Evolutionary conservation across 2,888 invertebrate genomes (phyloP), one percentile per base, ranked within the genome.

Genomic region (Griposia aprilina): DNA sequence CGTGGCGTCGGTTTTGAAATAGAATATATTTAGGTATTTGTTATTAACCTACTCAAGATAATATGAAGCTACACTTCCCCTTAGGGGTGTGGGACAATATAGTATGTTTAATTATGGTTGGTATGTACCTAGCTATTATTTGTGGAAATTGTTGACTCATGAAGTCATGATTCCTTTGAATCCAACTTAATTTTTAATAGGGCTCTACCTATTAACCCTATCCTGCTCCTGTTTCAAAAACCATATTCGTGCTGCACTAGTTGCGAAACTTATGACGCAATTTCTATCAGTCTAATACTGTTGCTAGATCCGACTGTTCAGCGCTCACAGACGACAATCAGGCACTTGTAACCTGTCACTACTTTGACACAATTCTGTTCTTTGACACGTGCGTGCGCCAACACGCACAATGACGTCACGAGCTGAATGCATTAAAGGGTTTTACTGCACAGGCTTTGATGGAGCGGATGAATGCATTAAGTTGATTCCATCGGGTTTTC

Each of bases 401-500:
- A 50, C 66, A 84, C 74, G 85, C 82, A 85, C 55, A 74, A 65
- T 71, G 59, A 82, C 78, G 82, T 82, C 75, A 85, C 50, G 71
- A 74, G 79, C 73, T 76, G 79, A 79, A 82, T 75, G 82, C 75
- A 85, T 84, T 85, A 84, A 66, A 63, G 82, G 50, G 69, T 82
- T 73, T 82, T 50, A 75, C 69, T 59, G 65, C 65, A 75, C 74
- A 15, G 59, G 59, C 81, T 78, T 84, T 82, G 60, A 78, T 82
- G 67, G 41, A 76, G 26, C 70, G 45, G 74, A 52, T 60, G 70
- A 82, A 85, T 60, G 70, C 85, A 85, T 84, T 84, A 72, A 77
- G 62, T 81, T 65, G 76, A 84, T 76, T 62, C 52, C 50, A 73
- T 57, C 59, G 79, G 79, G 55, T 68, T 70, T 68, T 70, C 36